phyloP scores from a whole-genome alignment of 2,797 vertebrate genomes.

The Sphaeramia orbicularis region DNA sequence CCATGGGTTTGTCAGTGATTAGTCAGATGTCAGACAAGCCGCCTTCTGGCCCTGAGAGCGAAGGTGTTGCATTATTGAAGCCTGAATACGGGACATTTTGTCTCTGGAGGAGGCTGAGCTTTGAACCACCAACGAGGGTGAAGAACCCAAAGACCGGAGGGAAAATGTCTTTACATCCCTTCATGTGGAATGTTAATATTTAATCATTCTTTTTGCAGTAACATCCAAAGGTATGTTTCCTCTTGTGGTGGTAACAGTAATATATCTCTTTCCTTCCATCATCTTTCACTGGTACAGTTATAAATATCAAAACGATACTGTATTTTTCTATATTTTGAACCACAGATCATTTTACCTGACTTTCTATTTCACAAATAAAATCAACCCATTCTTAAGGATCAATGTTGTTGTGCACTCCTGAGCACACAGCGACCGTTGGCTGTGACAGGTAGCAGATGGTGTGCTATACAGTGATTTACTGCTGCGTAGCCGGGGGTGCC shows the following conservation, averaged over 20 bases:
- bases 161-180: slow-evolving; percentile 44
- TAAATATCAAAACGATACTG: slow-evolving; percentile 6
- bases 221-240: slow-evolving; percentile 5
- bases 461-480: slow-evolving; percentile 76
- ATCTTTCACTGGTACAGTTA: background rate
- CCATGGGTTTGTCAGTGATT: slow-evolving; percentile 48
- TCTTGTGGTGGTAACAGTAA: slow-evolving; percentile 25
- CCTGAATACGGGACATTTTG: slow-evolving; percentile 64
- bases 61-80: slow-evolving; percentile 63
- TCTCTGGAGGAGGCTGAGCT: slow-evolving; percentile 54
- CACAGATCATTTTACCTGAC: slow-evolving; percentile 12
- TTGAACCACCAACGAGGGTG: slow-evolving; percentile 41
- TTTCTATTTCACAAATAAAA: slow-evolving; percentile 43
- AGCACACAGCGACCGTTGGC: slow-evolving; percentile 51
- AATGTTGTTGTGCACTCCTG: slow-evolving; percentile 52
- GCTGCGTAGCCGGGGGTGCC: slow-evolving; percentile 71
- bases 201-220: slow-evolving; percentile 52
- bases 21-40: slow-evolving; percentile 55
- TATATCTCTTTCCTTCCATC: slow-evolving; percentile 5
- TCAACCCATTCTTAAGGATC: slow-evolving; percentile 55
- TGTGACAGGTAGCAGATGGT: slow-evolving; percentile 78
- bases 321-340: slow-evolving; percentile 21
- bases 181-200: slow-evolving; percentile 59
- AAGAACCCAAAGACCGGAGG: slow-evolving; percentile 37
- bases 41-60: slow-evolving; percentile 30